Percentiles rank a stretch among this genome's conserved stretches.
Conservation (phyloP, 2,888 invertebrate genomes). For the Oxycera nigricornis region DNA sequence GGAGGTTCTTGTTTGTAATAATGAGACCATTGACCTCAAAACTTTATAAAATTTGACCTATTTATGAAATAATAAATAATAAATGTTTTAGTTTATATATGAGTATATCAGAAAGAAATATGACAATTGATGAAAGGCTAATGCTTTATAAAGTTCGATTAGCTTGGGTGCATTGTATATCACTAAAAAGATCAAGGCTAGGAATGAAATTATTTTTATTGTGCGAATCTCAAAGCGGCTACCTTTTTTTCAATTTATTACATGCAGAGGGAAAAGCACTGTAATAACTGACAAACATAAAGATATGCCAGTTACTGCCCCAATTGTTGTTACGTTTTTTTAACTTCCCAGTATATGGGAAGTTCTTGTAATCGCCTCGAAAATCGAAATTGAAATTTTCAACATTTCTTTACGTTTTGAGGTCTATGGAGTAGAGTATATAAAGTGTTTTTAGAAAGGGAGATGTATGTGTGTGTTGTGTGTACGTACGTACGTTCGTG, state of each 20-base stretch:
- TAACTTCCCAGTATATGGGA: no score
- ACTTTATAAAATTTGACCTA: no score
- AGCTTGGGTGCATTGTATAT: conserved; percentile 37
- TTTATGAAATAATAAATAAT: no score
- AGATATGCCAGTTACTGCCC: conserved; percentile 14
- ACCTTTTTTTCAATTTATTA: conserved; percentile 34
- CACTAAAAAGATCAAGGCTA: conserved; percentile 9
- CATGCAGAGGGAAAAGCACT: conserved; percentile 26
- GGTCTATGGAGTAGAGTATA: no score
- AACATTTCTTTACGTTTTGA: no score
- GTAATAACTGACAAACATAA: conserved; percentile 26
- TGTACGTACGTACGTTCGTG: no score
- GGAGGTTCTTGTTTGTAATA: conserved; percentile 19
- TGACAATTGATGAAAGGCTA: conserved; percentile 48
- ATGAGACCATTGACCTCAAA: no score
- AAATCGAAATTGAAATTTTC: no score
- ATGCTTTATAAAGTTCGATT: conserved; percentile 47
- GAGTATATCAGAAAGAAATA: conserved; percentile 43
- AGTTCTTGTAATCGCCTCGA: no score
- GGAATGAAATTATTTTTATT: conserved; percentile 15
- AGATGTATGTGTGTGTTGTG: no score
- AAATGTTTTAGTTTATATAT: not conserved
- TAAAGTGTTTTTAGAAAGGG: no score
- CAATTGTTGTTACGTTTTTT: conserved; percentile 27
- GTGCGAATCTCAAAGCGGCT: conserved; percentile 4